phyloP scores from a whole-genome alignment of 2,888 invertebrate species.

The Rutpela maculata region DNA sequence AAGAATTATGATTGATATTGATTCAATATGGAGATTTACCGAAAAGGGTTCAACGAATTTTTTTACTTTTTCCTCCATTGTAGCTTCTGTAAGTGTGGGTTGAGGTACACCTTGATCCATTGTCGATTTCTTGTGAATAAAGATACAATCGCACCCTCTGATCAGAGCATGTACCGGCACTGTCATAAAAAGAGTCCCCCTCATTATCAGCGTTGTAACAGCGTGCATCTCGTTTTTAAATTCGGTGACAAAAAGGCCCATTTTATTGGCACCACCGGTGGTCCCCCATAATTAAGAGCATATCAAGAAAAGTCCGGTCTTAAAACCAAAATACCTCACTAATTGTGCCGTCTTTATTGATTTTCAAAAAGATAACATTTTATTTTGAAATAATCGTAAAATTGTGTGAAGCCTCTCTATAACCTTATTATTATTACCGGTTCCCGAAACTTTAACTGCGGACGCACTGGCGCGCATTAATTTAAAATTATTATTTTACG shows the following conservation, averaged over 20 bases:
- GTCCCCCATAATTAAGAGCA: conserved; percentile 53
- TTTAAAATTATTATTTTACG: conserved; percentile 52
- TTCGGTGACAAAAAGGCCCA: conserved; percentile 47
- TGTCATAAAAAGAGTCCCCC: background rate
- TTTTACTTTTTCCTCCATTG: no score
- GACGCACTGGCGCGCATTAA: conserved; percentile 27
- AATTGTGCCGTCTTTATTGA: conserved; percentile 63
- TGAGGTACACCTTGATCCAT: background rate
- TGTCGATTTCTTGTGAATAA: background rate
- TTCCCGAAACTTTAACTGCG: conserved; percentile 44
- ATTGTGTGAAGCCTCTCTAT: conserved; percentile 49
- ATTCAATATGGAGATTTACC: no score
- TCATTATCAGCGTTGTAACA: conserved; percentile 1
- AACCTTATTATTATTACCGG: conserved; percentile 48
- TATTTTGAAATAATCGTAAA: conserved; percentile 48
- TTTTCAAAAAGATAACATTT: conserved; percentile 58
- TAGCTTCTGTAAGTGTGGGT: no score
- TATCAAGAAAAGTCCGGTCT: conserved; percentile 44
- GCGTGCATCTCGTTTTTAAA: conserved; percentile 24
- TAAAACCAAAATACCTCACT: conserved; percentile 62
- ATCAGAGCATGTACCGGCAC: background rate
- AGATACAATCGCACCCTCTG: background rate
- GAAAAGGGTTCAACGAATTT: no score
- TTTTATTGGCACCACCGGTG: conserved; percentile 55
- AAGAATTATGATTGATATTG: no score